Conservation (phyloP, 2,113 vertebrate genomes). For the Xenotilapia leptura region DNA sequence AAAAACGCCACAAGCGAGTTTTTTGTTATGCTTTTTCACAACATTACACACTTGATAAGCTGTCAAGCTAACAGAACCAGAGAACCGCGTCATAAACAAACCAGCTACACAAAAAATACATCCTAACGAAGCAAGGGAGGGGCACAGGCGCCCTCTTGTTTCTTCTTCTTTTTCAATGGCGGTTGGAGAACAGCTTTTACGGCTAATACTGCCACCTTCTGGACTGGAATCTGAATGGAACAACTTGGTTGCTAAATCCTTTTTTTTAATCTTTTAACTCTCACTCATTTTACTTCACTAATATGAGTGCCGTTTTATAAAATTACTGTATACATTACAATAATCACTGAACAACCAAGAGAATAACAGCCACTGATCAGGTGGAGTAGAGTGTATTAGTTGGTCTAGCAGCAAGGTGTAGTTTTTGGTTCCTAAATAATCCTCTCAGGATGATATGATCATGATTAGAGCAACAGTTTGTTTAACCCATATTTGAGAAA, state of each 20-base stretch:
- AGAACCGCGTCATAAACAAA: constrained; percentile 34
- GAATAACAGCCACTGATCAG: not conserved
- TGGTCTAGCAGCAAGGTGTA: not conserved
- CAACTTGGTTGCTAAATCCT: not conserved
- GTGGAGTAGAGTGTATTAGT: not conserved
- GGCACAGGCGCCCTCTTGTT: not conserved
- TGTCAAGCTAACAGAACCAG: not conserved
- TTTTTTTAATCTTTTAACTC: not conserved
- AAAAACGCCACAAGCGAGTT: not conserved
- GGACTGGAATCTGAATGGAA: not conserved
- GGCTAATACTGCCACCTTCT: not conserved
- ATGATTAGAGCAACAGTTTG: not conserved
- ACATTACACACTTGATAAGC: not conserved
- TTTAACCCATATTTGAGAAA: not conserved
- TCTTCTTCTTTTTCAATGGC: not conserved
- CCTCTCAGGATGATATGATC: not conserved
- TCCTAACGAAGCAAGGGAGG: constrained; percentile 34
- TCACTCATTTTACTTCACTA: constrained; percentile 17
- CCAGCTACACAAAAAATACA: constrained; percentile 14
- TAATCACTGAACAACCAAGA: not conserved
- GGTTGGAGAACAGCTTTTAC: not conserved
- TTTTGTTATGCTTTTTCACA: not conserved
- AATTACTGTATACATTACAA: not conserved
- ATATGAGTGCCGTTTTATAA: too few relatives aligned
- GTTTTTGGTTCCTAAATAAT: not conserved